phyloP scores from a whole-genome alignment of 1,140 invertebrate genomes.

The Adelges cooleyi region DNA sequence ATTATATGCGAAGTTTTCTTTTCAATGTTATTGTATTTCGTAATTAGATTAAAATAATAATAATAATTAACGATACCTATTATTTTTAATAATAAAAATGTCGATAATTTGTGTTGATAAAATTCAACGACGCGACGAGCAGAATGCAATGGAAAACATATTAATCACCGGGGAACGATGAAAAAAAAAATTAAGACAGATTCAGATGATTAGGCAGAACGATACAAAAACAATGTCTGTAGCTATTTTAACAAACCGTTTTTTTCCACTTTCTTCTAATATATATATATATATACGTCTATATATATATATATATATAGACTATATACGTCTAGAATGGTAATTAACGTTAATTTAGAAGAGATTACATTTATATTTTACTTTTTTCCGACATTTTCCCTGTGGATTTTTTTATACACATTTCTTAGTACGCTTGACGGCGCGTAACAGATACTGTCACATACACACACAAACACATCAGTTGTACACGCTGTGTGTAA shows the following conservation, averaged over 20 bases:
- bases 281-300: too few relatives aligned
- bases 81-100: too few relatives aligned
- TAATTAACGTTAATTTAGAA: conserved; percentile 20
- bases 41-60: too few relatives aligned
- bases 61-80: too few relatives aligned
- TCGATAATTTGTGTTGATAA: too few relatives aligned
- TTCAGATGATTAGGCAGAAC: conserved; percentile 13
- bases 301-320: too few relatives aligned
- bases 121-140: too few relatives aligned
- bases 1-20: too few relatives aligned
- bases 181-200: not conserved
- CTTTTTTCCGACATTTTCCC: not conserved
- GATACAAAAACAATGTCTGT: not conserved
- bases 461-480: not conserved
- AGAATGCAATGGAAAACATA: too few relatives aligned
- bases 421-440: conserved; percentile 20
- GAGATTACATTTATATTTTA: conserved; percentile 11
- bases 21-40: too few relatives aligned
- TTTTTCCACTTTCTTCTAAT: conserved; percentile 18
- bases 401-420: not conserved
- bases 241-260: conserved; percentile 19
- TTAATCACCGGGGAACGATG: not conserved
- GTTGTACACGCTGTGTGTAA: too few relatives aligned
- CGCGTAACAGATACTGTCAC: conserved; percentile 18
- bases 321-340: not conserved